Evolutionary conservation across 2,888 invertebrate species (phyloP).

Genomic region (Diploptera punctata): DNA sequence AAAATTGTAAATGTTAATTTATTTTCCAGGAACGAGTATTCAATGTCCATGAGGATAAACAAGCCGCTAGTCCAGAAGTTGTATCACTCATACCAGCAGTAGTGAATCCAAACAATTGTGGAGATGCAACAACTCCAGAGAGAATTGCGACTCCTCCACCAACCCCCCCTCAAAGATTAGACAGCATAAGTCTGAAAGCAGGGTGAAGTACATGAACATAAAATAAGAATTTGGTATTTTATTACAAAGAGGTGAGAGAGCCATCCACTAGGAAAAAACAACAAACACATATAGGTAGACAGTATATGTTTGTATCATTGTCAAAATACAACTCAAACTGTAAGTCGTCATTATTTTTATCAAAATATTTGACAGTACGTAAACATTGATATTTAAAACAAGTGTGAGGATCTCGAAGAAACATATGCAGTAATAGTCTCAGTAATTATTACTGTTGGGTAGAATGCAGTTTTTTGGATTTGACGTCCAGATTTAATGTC

Average conservation of each 20-base stretch:
- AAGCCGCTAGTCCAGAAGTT: conserved; percentile 65
- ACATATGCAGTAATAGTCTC: too few relatives aligned
- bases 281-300: conserved; percentile 12
- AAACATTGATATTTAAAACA: conserved; percentile 11
- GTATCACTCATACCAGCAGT: conserved; percentile 71
- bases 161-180: conserved; percentile 64
- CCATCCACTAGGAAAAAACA: conserved; percentile 7
- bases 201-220: conserved; percentile 34
- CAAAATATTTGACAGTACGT: conserved; percentile 5
- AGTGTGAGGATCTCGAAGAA: too few relatives aligned
- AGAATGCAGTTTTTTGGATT: too few relatives aligned
- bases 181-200: conserved; percentile 55
- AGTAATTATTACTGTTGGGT: too few relatives aligned
- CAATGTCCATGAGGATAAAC: conserved; percentile 50
- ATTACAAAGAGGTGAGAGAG: not conserved
- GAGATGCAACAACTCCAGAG: conserved; percentile 60
- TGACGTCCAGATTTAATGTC: too few relatives aligned
- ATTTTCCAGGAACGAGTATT: conserved; percentile 66
- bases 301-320: conserved; percentile 41
- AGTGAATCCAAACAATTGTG: conserved; percentile 60
- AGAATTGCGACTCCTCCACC: conserved; percentile 61
- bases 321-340: conserved; percentile 22
- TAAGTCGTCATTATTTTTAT: conserved; percentile 1
- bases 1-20: too few relatives aligned
- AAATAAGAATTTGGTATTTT: not conserved